Evolutionary conservation across 2,797 vertebrate genomes (phyloP), one percentile per base, ranked within the genome.

Genomic region (Danionella dracula): DNA sequence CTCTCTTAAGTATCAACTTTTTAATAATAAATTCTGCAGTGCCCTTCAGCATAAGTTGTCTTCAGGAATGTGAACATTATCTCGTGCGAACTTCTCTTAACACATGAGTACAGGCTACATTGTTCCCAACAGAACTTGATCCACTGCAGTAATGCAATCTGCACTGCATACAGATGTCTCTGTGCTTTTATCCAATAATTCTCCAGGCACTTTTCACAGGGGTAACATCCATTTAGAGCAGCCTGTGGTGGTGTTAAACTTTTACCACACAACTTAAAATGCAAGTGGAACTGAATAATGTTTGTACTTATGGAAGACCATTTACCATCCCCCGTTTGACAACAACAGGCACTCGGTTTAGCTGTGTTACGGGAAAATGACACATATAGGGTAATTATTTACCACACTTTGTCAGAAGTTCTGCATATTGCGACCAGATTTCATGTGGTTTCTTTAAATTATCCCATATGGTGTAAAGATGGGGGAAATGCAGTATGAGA

Each of bases 41-140:
- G n/a, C n/a, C 12, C 15, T 8, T 51, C 27, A 13, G 13, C 11
- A 5, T n/a, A 12, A 1, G 0, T 15, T 38, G 9, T 37, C 35
- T n/a, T 20, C 35, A 11, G 35, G 19, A 21, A 38, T 23, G n/a
- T 38, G 34, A 15, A 38, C 8, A 23, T 23, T 6, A 38, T 23
- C 8, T 21, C 50, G n/a, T 4, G 19, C 16, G 17, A 23, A 21
- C 20, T 16, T 20, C n/a, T 38, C 37, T 55, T 55, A 21, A 12
- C 34, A 15, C 9, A n/a, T 44, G 48, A 6, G n/a, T 35, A 49
- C 29, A 32, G 9, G 49, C 48, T 53, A 19, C 61, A 56, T 66
- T 70, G 53, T 72, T 74, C 42, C 35, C 62, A 44, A 5, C 13
- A 32, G 41, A 74, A 72, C 46, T 10, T 31, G 40, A 70, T 42